phyloP scores from a whole-genome alignment of 1,140 invertebrate genomes.

The Geopemphigus sp. region DNA sequence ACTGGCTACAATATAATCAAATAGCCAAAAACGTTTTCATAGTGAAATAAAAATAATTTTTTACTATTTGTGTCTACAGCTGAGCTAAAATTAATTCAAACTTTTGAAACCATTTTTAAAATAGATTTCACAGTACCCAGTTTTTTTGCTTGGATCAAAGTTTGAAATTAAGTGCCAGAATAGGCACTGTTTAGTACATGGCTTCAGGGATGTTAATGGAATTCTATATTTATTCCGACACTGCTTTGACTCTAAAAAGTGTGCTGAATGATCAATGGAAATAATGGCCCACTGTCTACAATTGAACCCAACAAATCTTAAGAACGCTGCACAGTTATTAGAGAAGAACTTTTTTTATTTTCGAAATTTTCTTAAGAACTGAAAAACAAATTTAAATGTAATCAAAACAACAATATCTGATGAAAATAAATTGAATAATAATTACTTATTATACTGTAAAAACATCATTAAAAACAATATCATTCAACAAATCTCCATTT shows the following conservation, averaged over 20 bases:
- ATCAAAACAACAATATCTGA: neutral
- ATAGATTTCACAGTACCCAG: too few relatives aligned
- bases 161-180: neutral
- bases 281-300: conserved; percentile 3
- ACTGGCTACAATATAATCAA: too few relatives aligned
- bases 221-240: neutral
- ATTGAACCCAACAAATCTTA: neutral
- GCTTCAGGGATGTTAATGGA: neutral
- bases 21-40: neutral
- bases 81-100: too few relatives aligned
- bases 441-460: neutral
- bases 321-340: neutral
- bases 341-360: neutral
- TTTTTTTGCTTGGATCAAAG: neutral
- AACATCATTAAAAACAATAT: neutral
- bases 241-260: neutral
- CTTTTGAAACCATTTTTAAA: neutral
- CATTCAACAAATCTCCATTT: conserved; percentile 50
- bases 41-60: neutral
- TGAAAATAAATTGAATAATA: neutral
- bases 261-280: neutral
- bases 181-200: conserved; percentile 13
- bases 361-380: neutral
- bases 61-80: too few relatives aligned
- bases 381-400: neutral